Conservation (phyloP, 1,140 invertebrate species). For the Hydropsyche tenuis region DNA sequence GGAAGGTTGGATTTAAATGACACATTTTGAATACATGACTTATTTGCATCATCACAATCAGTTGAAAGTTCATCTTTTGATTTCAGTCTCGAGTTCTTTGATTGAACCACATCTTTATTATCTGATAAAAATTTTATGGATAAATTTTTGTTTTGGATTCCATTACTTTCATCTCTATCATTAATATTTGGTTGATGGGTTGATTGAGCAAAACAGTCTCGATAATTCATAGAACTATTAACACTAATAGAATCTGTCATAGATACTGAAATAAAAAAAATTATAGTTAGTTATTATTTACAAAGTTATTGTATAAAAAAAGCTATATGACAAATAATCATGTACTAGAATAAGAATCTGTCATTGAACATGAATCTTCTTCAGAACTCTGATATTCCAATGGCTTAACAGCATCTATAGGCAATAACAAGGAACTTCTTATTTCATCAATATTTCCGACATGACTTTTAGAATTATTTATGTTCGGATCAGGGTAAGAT, state of each 20-base stretch:
- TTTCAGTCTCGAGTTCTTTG: background rate
- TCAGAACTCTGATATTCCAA: slow-evolving; percentile 59
- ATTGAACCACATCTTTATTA: background rate
- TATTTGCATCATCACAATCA: background rate
- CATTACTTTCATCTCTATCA: too few species aligned
- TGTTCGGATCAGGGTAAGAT: slow-evolving; percentile 45
- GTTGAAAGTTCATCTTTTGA: background rate
- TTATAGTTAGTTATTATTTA: background rate
- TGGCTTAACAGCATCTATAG: slow-evolving; percentile 55
- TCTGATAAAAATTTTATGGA: too few species aligned
- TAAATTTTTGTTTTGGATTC: too few species aligned
- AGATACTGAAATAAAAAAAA: slow-evolving; percentile 7
- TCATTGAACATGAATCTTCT: slow-evolving; percentile 52
- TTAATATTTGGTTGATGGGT: background rate
- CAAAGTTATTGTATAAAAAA: background rate
- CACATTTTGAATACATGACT: background rate
- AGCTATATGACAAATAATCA: background rate
- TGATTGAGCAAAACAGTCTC: background rate
- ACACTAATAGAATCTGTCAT: slow-evolving; percentile 5
- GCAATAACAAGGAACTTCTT: slow-evolving; percentile 56
- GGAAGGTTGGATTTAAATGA: slow-evolving; percentile 43
- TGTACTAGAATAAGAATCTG: slow-evolving; percentile 35
- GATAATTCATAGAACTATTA: background rate
- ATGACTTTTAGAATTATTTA: slow-evolving; percentile 12
- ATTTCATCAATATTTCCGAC: slow-evolving; percentile 57